Conservation (phyloP, 2,888 invertebrate genomes). For the Aricia artaxerxes region DNA sequence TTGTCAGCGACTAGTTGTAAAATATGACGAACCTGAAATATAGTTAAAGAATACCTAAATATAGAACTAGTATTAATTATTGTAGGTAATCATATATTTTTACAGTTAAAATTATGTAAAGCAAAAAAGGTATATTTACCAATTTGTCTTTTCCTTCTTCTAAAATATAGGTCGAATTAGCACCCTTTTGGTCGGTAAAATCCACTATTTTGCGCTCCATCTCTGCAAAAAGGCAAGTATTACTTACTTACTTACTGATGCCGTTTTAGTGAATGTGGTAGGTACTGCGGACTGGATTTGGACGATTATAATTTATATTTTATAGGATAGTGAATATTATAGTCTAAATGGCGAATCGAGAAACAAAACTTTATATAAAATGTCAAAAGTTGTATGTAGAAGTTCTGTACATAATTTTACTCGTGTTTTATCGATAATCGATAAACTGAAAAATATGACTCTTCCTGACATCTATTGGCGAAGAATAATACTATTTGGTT, state of each 20-base stretch:
- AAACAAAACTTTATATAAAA: too few species aligned
- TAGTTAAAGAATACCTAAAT: neutral
- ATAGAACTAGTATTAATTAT: too few species aligned
- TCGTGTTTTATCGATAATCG: too few species aligned
- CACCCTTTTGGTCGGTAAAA: constrained; percentile 31
- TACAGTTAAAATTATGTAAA: neutral
- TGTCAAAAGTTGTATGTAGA: too few species aligned
- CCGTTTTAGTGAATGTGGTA: neutral
- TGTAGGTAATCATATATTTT: too few species aligned
- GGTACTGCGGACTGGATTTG: neutral
- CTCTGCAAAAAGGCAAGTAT: constrained; percentile 30
- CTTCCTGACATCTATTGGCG: too few species aligned
- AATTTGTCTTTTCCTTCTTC: constrained; percentile 44
- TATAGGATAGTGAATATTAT: too few species aligned
- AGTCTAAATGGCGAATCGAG: too few species aligned
- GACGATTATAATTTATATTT: too few species aligned
- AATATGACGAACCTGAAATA: constrained; percentile 78
- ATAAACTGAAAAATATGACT: too few species aligned
- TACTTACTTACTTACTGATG: neutral
- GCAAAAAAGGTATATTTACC: constrained; percentile 36
- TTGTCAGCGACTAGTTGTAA: constrained; percentile 85
- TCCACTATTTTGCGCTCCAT: constrained; percentile 37
- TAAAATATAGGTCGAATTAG: neutral
- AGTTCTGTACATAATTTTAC: too few species aligned
- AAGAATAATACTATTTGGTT: too few species aligned